Conservation (phyloP, 2,113 vertebrate genomes). For the Hippocampus guttulatus region DNA sequence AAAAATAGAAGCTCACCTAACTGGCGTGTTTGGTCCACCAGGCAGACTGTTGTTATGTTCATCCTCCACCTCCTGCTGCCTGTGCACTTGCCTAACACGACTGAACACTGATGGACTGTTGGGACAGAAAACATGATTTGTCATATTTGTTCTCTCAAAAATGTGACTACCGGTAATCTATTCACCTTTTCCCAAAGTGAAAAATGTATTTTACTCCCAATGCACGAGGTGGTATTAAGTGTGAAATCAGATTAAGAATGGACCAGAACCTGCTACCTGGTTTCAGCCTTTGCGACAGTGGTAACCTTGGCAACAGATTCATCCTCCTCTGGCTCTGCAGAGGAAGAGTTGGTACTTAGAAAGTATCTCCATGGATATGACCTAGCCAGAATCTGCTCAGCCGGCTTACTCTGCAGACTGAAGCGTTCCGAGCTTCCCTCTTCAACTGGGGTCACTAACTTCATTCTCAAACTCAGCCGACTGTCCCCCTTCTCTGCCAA, state of each 20-base stretch:
- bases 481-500: slow-evolving; percentile 60
- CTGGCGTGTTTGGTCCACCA: neutral
- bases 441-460: slow-evolving; percentile 82
- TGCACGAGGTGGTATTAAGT: neutral
- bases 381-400: neutral
- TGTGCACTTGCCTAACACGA: slow-evolving; percentile 79
- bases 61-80: slow-evolving; percentile 68
- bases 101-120: slow-evolving; percentile 79
- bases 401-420: slow-evolving; percentile 90
- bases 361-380: slow-evolving; percentile 8
- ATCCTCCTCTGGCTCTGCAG: slow-evolving; percentile 81
- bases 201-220: neutral
- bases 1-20: slow-evolving; percentile 68
- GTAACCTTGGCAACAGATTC: slow-evolving; percentile 68
- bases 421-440: slow-evolving; percentile 83
- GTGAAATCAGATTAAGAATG: neutral
- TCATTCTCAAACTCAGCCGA: slow-evolving; percentile 88
- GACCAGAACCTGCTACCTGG: slow-evolving; percentile 73
- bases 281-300: slow-evolving; percentile 68
- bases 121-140: neutral
- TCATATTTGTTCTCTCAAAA: neutral
- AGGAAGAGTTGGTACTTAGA: slow-evolving; percentile 8
- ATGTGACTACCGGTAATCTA: neutral
- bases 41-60: slow-evolving; percentile 41
- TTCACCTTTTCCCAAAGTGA: neutral